Percentiles rank a stretch among this genome's conserved stretches.
Conservation (phyloP, 2,888 invertebrate species). For the Ochlodes sylvanus region DNA sequence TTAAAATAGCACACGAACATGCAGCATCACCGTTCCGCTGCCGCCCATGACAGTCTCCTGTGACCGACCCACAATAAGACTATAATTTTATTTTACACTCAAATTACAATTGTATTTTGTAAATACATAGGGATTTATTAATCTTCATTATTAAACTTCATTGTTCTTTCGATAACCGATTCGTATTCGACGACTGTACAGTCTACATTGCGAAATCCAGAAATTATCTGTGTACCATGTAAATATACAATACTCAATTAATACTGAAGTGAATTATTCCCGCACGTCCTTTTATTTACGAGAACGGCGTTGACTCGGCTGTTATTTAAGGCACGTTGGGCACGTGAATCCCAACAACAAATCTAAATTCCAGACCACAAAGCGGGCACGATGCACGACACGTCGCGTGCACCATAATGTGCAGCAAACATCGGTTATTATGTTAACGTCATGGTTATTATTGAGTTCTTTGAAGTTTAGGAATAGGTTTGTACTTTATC, state of each 20-base stretch:
- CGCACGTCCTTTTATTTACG: not conserved
- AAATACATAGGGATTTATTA: too few species aligned
- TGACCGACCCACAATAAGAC: too few species aligned
- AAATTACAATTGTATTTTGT: too few species aligned
- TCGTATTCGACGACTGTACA: too few species aligned
- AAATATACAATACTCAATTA: conserved; percentile 49
- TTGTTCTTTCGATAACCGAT: too few species aligned
- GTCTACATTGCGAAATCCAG: conserved; percentile 3
- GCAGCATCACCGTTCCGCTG: too few species aligned
- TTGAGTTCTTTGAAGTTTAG: not conserved
- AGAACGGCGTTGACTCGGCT: not conserved
- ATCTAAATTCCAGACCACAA: conserved; percentile 23
- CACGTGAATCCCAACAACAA: conserved; percentile 20
- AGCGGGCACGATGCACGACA: conserved; percentile 1
- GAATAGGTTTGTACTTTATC: not conserved
- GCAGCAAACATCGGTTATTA: not conserved
- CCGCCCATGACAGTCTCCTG: too few species aligned
- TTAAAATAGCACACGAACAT: too few species aligned
- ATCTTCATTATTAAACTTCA: too few species aligned
- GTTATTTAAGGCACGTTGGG: conserved; percentile 7
- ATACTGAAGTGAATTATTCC: not conserved
- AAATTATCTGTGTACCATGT: conserved; percentile 47
- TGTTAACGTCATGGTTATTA: not conserved
- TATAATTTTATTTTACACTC: too few species aligned
- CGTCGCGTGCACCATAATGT: conserved; percentile 2